Evolutionary conservation across 2,113 vertebrate species (phyloP).

Genomic region (Picathartes gymnocephalus): DNA sequence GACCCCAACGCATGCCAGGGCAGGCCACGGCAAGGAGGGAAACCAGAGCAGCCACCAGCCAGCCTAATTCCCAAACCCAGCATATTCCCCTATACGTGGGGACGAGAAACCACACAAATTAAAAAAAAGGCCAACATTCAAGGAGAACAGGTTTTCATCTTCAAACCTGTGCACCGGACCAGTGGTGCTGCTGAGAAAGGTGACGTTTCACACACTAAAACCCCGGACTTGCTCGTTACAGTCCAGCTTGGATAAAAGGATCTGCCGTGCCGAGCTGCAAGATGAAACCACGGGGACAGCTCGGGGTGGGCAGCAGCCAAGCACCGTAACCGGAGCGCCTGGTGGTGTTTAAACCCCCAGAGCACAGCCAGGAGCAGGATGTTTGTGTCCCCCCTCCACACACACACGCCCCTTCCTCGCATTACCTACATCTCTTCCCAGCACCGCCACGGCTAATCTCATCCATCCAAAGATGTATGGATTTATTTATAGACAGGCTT

Average conservation of each 20-base stretch:
- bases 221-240: background rate
- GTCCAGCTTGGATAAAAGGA: background rate
- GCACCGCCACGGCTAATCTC: background rate
- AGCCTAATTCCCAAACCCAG: background rate
- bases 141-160: background rate
- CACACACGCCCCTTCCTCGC: background rate
- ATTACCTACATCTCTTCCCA: background rate
- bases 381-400: background rate
- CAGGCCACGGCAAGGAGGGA: background rate
- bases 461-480: background rate
- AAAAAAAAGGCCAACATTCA: background rate
- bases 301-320: background rate
- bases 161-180: background rate
- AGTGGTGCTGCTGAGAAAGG: background rate
- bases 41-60: background rate
- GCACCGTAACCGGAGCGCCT: background rate
- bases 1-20: rapidly evolving
- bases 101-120: background rate
- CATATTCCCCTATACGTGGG: rapidly evolving
- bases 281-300: background rate
- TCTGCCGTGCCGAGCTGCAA: background rate
- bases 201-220: background rate
- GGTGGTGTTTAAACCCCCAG: background rate
- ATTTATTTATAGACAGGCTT: background rate
- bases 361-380: background rate